These are phyloP conservation scores for Phocides pigmalion DNA, from an alignment of 1,140 invertebrate genomes.

Conservation along the genomic window DNA sequence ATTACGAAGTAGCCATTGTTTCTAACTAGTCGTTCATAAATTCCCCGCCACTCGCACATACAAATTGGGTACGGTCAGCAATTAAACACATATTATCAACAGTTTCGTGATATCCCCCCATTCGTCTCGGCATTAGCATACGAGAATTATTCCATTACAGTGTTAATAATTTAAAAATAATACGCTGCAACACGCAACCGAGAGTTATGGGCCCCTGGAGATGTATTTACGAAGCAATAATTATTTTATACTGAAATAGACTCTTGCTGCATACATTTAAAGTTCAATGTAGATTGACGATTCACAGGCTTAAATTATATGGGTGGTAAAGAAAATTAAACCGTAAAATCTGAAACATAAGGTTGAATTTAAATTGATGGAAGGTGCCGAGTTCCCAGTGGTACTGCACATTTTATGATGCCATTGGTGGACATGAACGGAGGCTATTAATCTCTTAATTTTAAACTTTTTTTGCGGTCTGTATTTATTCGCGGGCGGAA, in stretches of 20 bases:
- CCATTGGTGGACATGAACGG: slow-evolving; percentile 34
- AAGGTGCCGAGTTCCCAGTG: slow-evolving; percentile 44
- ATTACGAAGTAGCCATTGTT: not conserved
- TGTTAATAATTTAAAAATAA: slow-evolving; percentile 75
- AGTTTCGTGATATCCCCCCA: slow-evolving; percentile 52
- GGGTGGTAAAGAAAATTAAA: not conserved
- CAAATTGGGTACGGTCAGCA: slow-evolving; percentile 37
- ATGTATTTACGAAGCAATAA: slow-evolving; percentile 36
- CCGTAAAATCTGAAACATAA: not conserved
- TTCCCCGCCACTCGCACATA: not conserved
- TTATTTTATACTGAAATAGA: not conserved
- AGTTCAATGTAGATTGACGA: not conserved
- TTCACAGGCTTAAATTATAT: not conserved
- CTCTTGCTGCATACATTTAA: not conserved
- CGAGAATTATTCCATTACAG: slow-evolving; percentile 67
- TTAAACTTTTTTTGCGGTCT: slow-evolving; percentile 28
- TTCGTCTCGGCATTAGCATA: slow-evolving; percentile 65
- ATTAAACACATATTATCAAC: slow-evolving; percentile 38
- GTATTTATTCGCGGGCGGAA: slow-evolving; percentile 18
- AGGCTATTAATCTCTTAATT: slow-evolving; percentile 33
- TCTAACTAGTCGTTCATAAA: slow-evolving; percentile 2
- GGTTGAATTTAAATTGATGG: not conserved
- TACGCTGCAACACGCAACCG: slow-evolving; percentile 60
- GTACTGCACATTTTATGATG: slow-evolving; percentile 56
- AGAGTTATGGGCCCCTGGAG: slow-evolving; percentile 63